Evolutionary conservation across 2,888 invertebrate genomes (phyloP).

Genomic region (Cephus sareptanus): DNA sequence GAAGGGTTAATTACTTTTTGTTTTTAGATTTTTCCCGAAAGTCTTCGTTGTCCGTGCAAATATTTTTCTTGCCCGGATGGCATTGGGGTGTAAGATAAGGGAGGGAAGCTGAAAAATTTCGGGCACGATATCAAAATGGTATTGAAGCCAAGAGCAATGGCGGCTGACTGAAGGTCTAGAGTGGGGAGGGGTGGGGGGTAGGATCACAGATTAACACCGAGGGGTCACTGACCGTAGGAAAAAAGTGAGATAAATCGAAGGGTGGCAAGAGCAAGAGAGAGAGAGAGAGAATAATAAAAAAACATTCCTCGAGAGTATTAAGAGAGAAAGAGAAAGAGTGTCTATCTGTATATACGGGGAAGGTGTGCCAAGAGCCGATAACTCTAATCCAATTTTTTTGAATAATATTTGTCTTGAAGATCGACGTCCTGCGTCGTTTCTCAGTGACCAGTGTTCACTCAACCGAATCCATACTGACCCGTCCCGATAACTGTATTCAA

Average conservation of each 20-base stretch:
- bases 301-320: slow-evolving; percentile 10
- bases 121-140: background rate
- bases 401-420: slow-evolving; percentile 65
- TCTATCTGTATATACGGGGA: slow-evolving; percentile 10
- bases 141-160: background rate
- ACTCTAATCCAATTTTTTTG: slow-evolving; percentile 64
- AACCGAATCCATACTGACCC: slow-evolving; percentile 23
- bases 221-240: background rate
- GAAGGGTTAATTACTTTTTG: background rate
- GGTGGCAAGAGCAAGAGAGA: background rate
- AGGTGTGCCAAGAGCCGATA: slow-evolving; percentile 55
- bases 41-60: background rate
- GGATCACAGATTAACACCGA: background rate
- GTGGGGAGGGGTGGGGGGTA: background rate
- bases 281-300: slow-evolving; percentile 8
- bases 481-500: slow-evolving; percentile 15
- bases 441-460: slow-evolving; percentile 17
- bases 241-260: slow-evolving; percentile 10
- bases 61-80: background rate
- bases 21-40: background rate
- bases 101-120: background rate
- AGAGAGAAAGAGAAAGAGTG: slow-evolving; percentile 10
- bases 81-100: background rate
- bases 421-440: slow-evolving; percentile 46
- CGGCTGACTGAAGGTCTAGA: background rate